phyloP scores from a whole-genome alignment of 37 sponge, comb jelly and placozoan genomes.

The Trichoplax adhaerens region DNA sequence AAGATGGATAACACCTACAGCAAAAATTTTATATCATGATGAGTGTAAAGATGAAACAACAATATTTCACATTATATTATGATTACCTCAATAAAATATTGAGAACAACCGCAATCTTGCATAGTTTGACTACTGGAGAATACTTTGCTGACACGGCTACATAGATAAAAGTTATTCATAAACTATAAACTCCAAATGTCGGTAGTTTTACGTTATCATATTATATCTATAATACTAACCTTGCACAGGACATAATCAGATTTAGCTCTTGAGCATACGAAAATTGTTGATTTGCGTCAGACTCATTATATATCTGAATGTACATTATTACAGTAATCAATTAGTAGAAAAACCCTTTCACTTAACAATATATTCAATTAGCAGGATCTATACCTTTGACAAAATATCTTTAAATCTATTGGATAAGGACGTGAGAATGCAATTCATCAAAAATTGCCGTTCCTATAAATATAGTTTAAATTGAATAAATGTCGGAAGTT shows the following conservation, averaged over 20 bases:
- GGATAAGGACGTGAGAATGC: too few relatives aligned
- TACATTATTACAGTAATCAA: too few relatives aligned
- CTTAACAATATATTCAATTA: too few relatives aligned
- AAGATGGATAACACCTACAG: conserved; percentile 18
- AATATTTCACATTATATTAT: neutral
- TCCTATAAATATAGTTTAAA: too few relatives aligned
- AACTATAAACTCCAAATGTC: neutral
- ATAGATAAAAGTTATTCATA: neutral
- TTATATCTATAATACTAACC: conserved; percentile 7
- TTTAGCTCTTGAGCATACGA: conserved; percentile 21
- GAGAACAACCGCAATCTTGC: conserved; percentile 47
- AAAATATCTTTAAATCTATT: too few relatives aligned
- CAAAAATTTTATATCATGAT: neutral
- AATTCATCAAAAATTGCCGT: too few relatives aligned
- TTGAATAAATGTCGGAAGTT: too few relatives aligned
- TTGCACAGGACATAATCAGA: conserved; percentile 33
- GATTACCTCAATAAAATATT: conserved; percentile 48
- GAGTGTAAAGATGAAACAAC: conserved; percentile 6
- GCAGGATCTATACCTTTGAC: too few relatives aligned
- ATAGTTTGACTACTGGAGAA: conserved; percentile 52
- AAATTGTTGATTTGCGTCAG: too few relatives aligned
- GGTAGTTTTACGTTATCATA: too few relatives aligned
- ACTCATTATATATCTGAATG: too few relatives aligned
- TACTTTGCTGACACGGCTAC: conserved; percentile 57
- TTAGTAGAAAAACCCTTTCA: too few relatives aligned